phyloP scores from a whole-genome alignment of 1,140 invertebrate genomes.

The Calosoma granatense region DNA sequence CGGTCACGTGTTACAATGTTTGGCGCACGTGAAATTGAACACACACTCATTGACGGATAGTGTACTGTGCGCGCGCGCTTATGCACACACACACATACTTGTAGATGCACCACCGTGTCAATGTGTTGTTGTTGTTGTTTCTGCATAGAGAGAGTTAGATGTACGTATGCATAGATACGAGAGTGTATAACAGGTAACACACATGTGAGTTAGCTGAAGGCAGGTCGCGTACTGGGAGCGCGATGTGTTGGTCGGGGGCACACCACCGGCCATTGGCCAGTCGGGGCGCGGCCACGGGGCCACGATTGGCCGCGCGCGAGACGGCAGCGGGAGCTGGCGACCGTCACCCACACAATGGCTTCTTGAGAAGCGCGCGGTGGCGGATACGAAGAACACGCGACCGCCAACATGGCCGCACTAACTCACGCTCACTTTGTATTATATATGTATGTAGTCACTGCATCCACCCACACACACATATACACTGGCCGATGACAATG shows the following conservation, averaged over 20 bases:
- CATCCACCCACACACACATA: not conserved
- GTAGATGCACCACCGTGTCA: too few relatives aligned
- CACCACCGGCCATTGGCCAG: constrained; percentile 4
- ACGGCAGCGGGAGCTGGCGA: not conserved
- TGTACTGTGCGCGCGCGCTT: too few relatives aligned
- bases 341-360: constrained; percentile 9
- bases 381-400: not conserved
- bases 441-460: not conserved
- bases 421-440: not conserved
- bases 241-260: not conserved
- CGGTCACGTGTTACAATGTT: too few relatives aligned
- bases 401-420: constrained; percentile 1
- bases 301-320: constrained; percentile 1
- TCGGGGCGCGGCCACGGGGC: constrained; percentile 1
- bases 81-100: too few relatives aligned
- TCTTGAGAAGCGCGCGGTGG: not conserved
- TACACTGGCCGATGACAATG: not conserved
- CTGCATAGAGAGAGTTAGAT: too few relatives aligned
- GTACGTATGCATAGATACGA: not conserved
- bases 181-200: too few relatives aligned
- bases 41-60: too few relatives aligned
- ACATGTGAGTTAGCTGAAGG: not conserved
- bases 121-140: not conserved
- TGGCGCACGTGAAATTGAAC: too few relatives aligned
- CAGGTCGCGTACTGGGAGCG: not conserved